Percentiles rank a stretch among this genome's conserved stretches.
Evolutionary conservation across 2,888 invertebrate genomes (phyloP).

Genomic region (Odontothrips loti): DNA sequence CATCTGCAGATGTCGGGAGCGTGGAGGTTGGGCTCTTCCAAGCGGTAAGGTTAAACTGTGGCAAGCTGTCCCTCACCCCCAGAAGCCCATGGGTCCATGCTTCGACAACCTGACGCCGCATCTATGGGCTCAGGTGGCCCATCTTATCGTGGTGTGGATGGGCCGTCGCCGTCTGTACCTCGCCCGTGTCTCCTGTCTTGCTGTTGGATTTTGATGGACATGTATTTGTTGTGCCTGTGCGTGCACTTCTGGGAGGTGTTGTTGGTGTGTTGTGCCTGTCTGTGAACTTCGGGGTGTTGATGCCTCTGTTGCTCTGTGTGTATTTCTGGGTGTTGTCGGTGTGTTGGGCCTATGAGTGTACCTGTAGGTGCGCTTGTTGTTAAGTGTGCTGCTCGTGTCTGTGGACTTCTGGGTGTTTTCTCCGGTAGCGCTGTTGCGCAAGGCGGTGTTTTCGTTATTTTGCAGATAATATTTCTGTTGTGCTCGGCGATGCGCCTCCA

Average conservation of each 20-base stretch:
- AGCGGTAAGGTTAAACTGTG: background rate
- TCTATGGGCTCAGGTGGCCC: background rate
- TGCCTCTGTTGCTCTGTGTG: conserved; percentile 13
- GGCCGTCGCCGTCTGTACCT: conserved; percentile 18
- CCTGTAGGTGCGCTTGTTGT: too few relatives aligned
- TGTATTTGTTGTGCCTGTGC: too few relatives aligned
- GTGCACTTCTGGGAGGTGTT: too few relatives aligned
- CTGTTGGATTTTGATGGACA: too few relatives aligned
- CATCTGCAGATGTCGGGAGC: background rate
- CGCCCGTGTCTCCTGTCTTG: too few relatives aligned
- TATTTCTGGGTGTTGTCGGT: conserved; percentile 30
- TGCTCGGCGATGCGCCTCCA: too few relatives aligned
- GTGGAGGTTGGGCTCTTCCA: background rate
- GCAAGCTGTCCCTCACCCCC: background rate
- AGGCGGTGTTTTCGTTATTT: too few relatives aligned
- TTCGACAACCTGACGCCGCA: background rate
- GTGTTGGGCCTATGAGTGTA: too few relatives aligned
- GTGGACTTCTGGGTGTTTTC: conserved; percentile 20
- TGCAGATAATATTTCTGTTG: too few relatives aligned
- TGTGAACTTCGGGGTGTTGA: background rate
- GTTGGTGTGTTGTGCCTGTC: conserved; percentile 17
- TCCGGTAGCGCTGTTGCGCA: background rate
- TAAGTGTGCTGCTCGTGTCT: conserved; percentile 31
- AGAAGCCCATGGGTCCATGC: background rate
- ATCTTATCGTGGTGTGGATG: background rate